phyloP scores from a whole-genome alignment of 2,113 vertebrate genomes.

The Nannospalax galili region DNA sequence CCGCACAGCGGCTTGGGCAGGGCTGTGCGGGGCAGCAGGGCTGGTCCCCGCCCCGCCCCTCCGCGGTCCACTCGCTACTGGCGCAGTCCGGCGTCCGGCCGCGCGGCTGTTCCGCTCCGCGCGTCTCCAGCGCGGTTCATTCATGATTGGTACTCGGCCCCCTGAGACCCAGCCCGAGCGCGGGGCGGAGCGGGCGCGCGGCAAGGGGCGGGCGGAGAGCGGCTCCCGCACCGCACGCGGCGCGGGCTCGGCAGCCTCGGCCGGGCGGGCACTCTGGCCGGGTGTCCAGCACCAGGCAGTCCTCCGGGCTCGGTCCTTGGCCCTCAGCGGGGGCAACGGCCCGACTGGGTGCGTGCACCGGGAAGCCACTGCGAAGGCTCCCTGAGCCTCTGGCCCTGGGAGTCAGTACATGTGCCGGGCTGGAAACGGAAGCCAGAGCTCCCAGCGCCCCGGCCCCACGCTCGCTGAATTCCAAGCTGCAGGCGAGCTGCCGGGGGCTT shows the following conservation, averaged over 20 bases:
- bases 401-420: conserved; percentile 87
- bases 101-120: not conserved
- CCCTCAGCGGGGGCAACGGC: conserved; percentile 82
- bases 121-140: conserved; percentile 81
- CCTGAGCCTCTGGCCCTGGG: conserved; percentile 84
- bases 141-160: conserved; percentile 81
- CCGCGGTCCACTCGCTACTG: not conserved
- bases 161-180: conserved; percentile 75
- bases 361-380: conserved; percentile 85
- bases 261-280: conserved; percentile 80
- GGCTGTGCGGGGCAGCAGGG: not conserved
- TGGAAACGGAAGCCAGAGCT: conserved; percentile 74
- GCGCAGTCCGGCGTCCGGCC: not conserved
- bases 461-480: conserved; percentile 85
- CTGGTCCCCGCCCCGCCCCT: not conserved
- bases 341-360: conserved; percentile 83
- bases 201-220: conserved; percentile 71
- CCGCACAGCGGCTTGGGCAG: not conserved
- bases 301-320: conserved; percentile 83
- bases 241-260: conserved; percentile 81
- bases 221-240: conserved; percentile 84
- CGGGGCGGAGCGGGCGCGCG: conserved; percentile 75
- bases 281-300: conserved; percentile 83
- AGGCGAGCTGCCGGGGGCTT: conserved; percentile 71
- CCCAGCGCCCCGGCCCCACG: conserved; percentile 82